Base-by-base conservation (phyloP, 2,797 vertebrate genomes). In the Myotis vivesi region DNA sequence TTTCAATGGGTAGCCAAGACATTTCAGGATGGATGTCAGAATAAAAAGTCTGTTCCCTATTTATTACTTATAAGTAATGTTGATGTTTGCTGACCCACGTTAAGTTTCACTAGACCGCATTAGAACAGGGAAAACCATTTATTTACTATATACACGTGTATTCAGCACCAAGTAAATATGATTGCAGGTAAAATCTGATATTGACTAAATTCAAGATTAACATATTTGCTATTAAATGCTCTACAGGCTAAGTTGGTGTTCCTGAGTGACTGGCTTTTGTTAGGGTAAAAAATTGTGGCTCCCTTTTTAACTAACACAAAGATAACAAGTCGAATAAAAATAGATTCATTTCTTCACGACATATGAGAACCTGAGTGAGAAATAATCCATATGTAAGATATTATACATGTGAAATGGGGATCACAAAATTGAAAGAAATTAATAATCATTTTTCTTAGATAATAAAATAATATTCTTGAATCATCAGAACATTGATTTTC, bases 101-200 rank as follows among this genome's bases (percentile, higher is more conserved):
- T 94, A 51, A 38, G 15, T 53, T 94, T 92, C n/a, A 85, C 8
- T 69, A 33, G 5, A 51, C 6, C 17, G 66, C 20, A 66, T 55
- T 62, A 83, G 17, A 91, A 41, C 1, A 9, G 62, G 46, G 16
- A 11, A 93, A 66, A 84, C 6, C 77, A 73, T 84, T 30, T 38
- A 83, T 77, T 93, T 82, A 71, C 7, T 64, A 53, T 51, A 77
- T 59, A 38, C 8, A 84, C 59, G 66, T 44, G 3, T 84, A 46
- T 73, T 86, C 57, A 94, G 53, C 55, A 85, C 1, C 22, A 90
- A 86, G 82, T 85, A 90, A 95, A 79, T 68, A 93, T 30, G 38
- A 87, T 41, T 89, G 10, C 23, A 64, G 38, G 30, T 59, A 87
- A 95, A 94, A 87, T 75, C 53, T 69, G 33, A 72, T 83, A 92